These are phyloP conservation scores for Cabera pusaria DNA, from an alignment of 2,888 invertebrate species.

Conservation along the genomic window DNA sequence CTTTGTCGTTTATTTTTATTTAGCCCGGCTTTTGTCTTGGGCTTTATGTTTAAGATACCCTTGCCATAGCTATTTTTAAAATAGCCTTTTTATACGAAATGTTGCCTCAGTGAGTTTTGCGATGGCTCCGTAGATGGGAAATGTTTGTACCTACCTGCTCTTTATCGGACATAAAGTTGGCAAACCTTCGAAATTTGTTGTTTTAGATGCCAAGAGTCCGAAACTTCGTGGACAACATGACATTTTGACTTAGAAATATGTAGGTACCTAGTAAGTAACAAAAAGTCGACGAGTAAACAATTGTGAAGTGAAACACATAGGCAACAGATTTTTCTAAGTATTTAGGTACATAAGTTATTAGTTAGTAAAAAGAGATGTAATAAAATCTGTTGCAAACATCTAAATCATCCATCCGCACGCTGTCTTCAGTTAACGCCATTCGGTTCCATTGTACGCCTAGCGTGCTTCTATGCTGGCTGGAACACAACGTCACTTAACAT, in stretches of 20 bases:
- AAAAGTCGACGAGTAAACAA: too few species aligned
- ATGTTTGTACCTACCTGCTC: constrained; percentile 33
- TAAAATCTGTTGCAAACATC: too few species aligned
- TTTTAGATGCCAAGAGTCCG: constrained; percentile 13
- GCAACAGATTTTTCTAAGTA: too few species aligned
- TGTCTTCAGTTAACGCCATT: too few species aligned
- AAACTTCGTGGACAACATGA: constrained; percentile 11
- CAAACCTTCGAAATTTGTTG: constrained; percentile 26
- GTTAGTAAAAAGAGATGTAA: too few species aligned
- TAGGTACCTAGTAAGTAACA: too few species aligned
- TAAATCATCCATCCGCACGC: too few species aligned
- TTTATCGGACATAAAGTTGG: constrained; percentile 43
- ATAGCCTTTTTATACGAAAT: constrained; percentile 23
- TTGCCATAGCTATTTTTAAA: constrained; percentile 20
- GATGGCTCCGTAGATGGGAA: constrained; percentile 26
- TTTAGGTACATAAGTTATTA: too few species aligned
- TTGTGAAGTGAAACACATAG: too few species aligned
- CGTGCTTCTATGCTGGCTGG: too few species aligned
- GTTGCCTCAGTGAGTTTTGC: constrained; percentile 16
- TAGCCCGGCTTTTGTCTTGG: constrained; percentile 38
- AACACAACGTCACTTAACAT: too few species aligned
- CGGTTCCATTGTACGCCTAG: too few species aligned
- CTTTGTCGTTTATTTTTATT: constrained; percentile 60
- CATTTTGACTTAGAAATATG: constrained; percentile 5
- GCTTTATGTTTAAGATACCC: constrained; percentile 47